A percentile compares a stretch with the other conserved stretches of the same genome.
Conservation (phyloP, 2,888 invertebrate genomes). For the Cheilosia urbana region DNA sequence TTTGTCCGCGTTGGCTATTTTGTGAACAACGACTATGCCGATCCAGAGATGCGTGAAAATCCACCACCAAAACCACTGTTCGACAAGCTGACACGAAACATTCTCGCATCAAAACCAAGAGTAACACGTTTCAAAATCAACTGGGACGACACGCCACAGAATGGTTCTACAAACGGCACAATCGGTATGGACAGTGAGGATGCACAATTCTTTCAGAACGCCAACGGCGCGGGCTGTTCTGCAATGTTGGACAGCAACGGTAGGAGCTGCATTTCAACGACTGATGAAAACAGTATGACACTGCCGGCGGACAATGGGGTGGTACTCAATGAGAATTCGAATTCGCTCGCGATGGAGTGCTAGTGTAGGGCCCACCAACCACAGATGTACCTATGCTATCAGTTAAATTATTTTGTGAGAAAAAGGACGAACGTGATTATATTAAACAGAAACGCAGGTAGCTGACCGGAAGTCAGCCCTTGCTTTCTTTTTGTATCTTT, state of each 20-base stretch:
- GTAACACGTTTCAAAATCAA: slow-evolving; percentile 99
- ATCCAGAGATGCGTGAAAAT: slow-evolving; percentile 96
- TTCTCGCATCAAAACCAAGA: slow-evolving; percentile 92
- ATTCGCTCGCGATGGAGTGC: slow-evolving; percentile 84
- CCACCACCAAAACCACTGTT: slow-evolving; percentile 96
- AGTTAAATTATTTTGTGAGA: slow-evolving; percentile 60
- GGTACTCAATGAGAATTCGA: slow-evolving; percentile 83
- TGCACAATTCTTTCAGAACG: slow-evolving; percentile 76
- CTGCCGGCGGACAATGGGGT: slow-evolving; percentile 82
- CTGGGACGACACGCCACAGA: slow-evolving; percentile 92
- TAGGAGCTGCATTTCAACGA: slow-evolving; percentile 70
- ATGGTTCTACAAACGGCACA: slow-evolving; percentile 79
- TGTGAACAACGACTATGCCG: slow-evolving; percentile 98
- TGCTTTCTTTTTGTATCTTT: neutral
- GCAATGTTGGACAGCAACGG: slow-evolving; percentile 57
- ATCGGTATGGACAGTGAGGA: slow-evolving; percentile 77
- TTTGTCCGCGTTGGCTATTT: slow-evolving; percentile 99
- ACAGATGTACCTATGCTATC: slow-evolving; percentile 74
- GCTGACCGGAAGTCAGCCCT: neutral
- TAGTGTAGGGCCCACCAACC: slow-evolving; percentile 75
- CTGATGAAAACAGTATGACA: slow-evolving; percentile 82
- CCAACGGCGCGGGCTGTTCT: slow-evolving; percentile 75
- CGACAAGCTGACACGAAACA: slow-evolving; percentile 91
- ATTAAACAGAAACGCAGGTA: slow-evolving; percentile 17
- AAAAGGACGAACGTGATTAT: slow-evolving; percentile 22